phyloP scores from a whole-genome alignment of 2,888 invertebrate species.

The Monopis laevigella region DNA sequence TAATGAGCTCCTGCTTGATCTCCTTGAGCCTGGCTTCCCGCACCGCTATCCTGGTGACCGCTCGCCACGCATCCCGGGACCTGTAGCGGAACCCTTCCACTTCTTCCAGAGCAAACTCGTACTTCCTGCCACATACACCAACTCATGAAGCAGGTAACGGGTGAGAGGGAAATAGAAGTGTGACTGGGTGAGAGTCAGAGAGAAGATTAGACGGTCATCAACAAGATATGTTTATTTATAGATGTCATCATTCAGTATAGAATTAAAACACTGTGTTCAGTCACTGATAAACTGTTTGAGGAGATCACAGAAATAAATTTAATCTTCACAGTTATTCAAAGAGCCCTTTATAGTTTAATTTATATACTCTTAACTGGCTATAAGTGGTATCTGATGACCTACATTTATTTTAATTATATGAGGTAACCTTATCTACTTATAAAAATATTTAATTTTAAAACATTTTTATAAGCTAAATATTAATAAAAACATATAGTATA shows the following conservation, averaged over 20 bases:
- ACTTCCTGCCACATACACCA: constrained; percentile 68
- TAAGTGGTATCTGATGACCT: too few relatives aligned
- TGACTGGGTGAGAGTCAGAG: constrained; percentile 30
- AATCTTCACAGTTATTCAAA: too few relatives aligned
- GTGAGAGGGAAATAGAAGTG: background rate
- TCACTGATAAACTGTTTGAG: too few relatives aligned
- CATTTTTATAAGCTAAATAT: too few relatives aligned
- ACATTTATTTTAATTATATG: too few relatives aligned
- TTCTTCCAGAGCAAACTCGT: constrained; percentile 94
- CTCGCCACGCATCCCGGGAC: constrained; percentile 93
- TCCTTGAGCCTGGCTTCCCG: constrained; percentile 94
- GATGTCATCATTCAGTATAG: constrained; percentile 19
- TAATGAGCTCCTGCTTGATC: constrained; percentile 93
- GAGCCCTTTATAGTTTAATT: too few relatives aligned
- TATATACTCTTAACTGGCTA: too few relatives aligned
- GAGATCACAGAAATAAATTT: too few relatives aligned
- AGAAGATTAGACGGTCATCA: constrained; percentile 44
- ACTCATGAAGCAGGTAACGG: background rate
- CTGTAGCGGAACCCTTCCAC: constrained; percentile 96
- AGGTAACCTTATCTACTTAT: too few relatives aligned
- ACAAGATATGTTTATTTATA: background rate
- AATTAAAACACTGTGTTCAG: too few relatives aligned
- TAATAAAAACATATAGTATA: too few relatives aligned
- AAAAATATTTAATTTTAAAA: too few relatives aligned
- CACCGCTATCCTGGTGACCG: constrained; percentile 93